Evolutionary conservation across 1,140 invertebrate species (phyloP).

Genomic region (Glossosoma conforme): DNA sequence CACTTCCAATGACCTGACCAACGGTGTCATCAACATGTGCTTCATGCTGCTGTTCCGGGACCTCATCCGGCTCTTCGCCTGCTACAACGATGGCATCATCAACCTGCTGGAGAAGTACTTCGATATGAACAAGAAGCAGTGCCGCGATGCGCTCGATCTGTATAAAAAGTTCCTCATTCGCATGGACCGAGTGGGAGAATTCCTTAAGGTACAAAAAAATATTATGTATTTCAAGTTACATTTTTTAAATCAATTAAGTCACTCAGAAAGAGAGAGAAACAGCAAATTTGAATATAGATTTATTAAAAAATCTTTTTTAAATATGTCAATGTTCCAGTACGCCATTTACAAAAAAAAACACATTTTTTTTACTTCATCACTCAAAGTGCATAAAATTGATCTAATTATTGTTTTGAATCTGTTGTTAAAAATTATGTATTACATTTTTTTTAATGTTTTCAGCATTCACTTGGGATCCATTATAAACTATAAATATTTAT

Average conservation of each 20-base stretch:
- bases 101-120: constrained; percentile 99
- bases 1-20: constrained; percentile 92
- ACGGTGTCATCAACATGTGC: constrained; percentile 97
- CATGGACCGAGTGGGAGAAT: constrained; percentile 98
- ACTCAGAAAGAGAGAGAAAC: no score
- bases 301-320: constrained; percentile 1
- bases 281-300: no score
- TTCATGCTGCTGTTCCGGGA: constrained; percentile 99
- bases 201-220: constrained; percentile 75
- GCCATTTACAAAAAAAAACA: not conserved
- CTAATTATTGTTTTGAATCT: no score
- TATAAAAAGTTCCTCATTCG: constrained; percentile 99
- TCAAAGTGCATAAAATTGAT: no score
- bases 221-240: not conserved
- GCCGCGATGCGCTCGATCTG: constrained; percentile 93
- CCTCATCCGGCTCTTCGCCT: constrained; percentile 97
- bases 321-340: no score
- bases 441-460: no score
- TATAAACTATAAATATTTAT: no score
- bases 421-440: no score
- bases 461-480: no score
- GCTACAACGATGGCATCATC: constrained; percentile 99
- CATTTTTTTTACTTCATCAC: constrained; percentile 4
- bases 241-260: no score
- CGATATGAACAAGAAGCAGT: constrained; percentile 99